Conservation (phyloP, 2,113 vertebrate species). For the Cyphomyrus discorhynchus region DNA sequence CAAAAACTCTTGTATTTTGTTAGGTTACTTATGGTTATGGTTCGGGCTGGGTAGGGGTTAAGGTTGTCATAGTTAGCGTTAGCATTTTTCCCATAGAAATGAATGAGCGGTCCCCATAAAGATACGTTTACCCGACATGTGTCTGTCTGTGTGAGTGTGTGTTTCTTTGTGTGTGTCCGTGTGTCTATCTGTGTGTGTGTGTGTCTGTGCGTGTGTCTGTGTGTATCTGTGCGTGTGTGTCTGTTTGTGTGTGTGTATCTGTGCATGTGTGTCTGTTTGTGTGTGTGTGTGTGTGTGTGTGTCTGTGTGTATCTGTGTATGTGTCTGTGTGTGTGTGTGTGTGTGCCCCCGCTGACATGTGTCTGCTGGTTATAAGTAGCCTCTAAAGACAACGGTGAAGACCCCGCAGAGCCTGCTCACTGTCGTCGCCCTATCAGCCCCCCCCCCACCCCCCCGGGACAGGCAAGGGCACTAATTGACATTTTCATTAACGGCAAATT, state of each 20-base stretch:
- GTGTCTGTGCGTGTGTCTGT: not conserved
- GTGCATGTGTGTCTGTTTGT: not conserved
- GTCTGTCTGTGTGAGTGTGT: no score
- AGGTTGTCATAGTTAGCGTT: no score
- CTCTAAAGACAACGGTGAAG: slow-evolving; percentile 17
- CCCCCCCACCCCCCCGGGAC: slow-evolving; percentile 64
- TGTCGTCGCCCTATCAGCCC: slow-evolving; percentile 61
- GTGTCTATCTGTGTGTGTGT: not conserved
- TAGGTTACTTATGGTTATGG: no score
- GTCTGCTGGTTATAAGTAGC: slow-evolving; percentile 2
- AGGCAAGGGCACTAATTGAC: slow-evolving; percentile 76
- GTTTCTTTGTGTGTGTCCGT: not conserved
- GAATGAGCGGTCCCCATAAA: no score
- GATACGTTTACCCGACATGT: no score
- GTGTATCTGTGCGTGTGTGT: not conserved
- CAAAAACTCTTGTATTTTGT: no score
- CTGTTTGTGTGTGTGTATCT: no score
- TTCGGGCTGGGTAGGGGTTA: no score
- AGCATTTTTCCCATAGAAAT: no score
- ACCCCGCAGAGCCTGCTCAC: slow-evolving; percentile 51
- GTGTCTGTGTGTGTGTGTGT: not conserved
- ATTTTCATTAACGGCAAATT: slow-evolving; percentile 90
- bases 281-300: not conserved
- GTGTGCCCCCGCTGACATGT: slow-evolving; percentile 1
- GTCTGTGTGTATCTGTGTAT: not conserved